Base-by-base conservation (phyloP, 64 coral and sea anemone genomes). In the Trachythela sp. region DNA sequence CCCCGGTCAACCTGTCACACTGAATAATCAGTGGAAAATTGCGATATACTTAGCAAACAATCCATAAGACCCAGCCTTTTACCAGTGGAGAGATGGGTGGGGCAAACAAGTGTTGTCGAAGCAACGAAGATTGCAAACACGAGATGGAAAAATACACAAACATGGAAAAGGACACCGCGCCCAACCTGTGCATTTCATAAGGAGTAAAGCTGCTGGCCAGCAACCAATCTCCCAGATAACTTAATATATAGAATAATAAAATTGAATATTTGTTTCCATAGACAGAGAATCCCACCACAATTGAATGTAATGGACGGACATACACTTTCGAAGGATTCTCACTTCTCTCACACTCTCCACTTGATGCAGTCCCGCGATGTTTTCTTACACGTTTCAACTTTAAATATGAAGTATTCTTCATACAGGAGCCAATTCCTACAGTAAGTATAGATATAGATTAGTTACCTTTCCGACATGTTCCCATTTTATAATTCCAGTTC, bases 261-360 rank as follows among this genome's bases (percentile, higher is more conserved):
- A 45, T 45, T 45, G 42, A 45, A 45, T 45, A 45, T 45, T 86
- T 52, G 71, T 29, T 35, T 37, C 54, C 45, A 18, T 58, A 99
- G 96, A 99, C 94, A 54, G 93, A 94, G 22, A 87, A 87, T 77
- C 96, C 96, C 84, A 99, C 89, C 64, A 40, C 67, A 2, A 99
- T 99, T 14, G 87, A 86, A 30, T 60, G 52, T 72, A 58, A 86
- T 45, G 89, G 40, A 11, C 92, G 88, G 59, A 51, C 91, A 30
- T 99, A 89, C 67, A 92, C 90, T 9, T 99, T 99, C 92, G 96
- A 99, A 92, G 96, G 96, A 29, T 99, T 99, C 48, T 99, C 96
- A 27, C 36, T 99, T 40, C 89, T 99, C 13, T 91, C 88, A 18
- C 96, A 99, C 87, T 89, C 88, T 22, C 87, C 88, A 18, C 80